A percentile compares a stretch with the other conserved stretches of the same genome.
Conservation (phyloP, 2,888 invertebrate species). For the Ernsta delagoae region DNA sequence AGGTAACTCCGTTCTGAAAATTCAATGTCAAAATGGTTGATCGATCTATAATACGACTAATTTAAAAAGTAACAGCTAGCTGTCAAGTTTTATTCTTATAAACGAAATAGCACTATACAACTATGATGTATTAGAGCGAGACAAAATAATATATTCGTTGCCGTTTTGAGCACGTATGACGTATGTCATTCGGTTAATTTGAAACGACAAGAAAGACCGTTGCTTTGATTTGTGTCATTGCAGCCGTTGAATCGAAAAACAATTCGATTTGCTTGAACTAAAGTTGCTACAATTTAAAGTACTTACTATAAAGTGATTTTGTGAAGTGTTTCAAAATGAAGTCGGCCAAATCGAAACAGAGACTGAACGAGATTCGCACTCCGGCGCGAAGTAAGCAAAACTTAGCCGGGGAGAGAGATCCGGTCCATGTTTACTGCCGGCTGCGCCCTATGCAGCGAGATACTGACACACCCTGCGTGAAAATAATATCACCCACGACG, state of each 20-base stretch:
- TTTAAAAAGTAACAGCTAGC: no score
- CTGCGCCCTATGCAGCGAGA: conserved; percentile 57
- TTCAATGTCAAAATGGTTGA: conserved; percentile 33
- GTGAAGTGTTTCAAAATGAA: conserved; percentile 63
- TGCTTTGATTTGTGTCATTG: conserved; percentile 62
- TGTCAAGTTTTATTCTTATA: no score
- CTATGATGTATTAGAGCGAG: background rate
- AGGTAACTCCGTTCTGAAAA: conserved; percentile 29
- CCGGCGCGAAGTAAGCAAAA: conserved; percentile 77
- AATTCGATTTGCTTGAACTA: conserved; percentile 26
- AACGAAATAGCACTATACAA: no score
- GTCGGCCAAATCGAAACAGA: conserved; percentile 77
- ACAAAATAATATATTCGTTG: conserved; percentile 1
- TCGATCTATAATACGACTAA: conserved; percentile 42
- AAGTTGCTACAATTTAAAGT: conserved; percentile 35
- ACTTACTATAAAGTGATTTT: conserved; percentile 43
- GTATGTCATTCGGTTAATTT: conserved; percentile 48
- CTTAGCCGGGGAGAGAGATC: conserved; percentile 84
- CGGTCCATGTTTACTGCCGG: conserved; percentile 95
- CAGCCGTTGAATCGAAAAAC: conserved; percentile 40
- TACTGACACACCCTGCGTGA: conserved; percentile 87
- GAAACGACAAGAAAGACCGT: conserved; percentile 68
- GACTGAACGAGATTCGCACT: conserved; percentile 74
- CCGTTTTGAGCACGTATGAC: conserved; percentile 39
- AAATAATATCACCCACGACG: conserved; percentile 88